Conservation (phyloP, 1,140 invertebrate species). For the Aphis gossypii region DNA sequence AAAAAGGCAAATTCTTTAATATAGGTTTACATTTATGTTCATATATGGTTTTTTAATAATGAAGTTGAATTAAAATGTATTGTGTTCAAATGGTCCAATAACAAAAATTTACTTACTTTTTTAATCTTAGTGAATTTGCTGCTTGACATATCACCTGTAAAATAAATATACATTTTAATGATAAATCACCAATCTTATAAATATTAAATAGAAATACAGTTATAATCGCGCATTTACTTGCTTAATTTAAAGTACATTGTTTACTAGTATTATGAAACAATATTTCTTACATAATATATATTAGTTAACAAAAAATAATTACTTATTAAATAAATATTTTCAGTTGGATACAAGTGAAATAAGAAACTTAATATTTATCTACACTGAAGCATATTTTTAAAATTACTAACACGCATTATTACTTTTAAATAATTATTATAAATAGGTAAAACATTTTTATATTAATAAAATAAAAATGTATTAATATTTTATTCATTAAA, state of each 20-base stretch:
- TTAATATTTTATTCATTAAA: too few species aligned
- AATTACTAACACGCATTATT: not conserved
- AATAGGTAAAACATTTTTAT: too few species aligned
- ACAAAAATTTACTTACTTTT: conserved; percentile 25
- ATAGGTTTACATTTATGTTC: too few species aligned
- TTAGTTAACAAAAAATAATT: not conserved
- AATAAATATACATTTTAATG: not conserved
- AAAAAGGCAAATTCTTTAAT: too few species aligned
- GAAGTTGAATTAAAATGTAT: not conserved
- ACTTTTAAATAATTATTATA: too few species aligned
- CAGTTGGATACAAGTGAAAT: not conserved
- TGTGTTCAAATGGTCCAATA: not conserved
- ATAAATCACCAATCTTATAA: not conserved
- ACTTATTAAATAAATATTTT: not conserved
- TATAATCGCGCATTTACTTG: not conserved
- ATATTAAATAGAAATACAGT: not conserved
- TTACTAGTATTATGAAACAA: not conserved
- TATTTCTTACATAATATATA: not conserved
- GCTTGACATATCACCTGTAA: conserved; percentile 46
- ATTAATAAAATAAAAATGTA: too few species aligned
- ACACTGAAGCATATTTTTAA: not conserved
- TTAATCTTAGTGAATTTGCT: conserved; percentile 32
- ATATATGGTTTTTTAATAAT: not conserved
- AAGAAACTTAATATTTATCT: not conserved
- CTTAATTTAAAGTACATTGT: not conserved